phyloP scores from a whole-genome alignment of 2,797 vertebrate genomes.

The Heliangelus exortis region DNA sequence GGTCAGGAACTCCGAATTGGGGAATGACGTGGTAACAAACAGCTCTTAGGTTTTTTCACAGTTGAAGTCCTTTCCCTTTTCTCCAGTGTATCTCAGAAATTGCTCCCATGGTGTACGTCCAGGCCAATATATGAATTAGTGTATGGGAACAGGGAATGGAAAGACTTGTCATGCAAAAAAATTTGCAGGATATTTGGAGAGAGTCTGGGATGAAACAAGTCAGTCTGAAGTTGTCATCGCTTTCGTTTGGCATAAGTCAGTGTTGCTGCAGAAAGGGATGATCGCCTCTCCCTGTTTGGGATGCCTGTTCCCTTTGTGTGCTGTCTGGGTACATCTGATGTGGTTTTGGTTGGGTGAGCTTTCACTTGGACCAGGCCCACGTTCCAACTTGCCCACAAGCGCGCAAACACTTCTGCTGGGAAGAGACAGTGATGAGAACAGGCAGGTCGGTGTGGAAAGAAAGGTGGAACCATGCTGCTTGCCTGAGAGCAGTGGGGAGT shows the following conservation, averaged over 20 bases:
- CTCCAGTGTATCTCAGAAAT: constrained; percentile 10
- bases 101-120: neutral
- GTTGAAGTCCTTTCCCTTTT: constrained; percentile 10
- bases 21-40: neutral
- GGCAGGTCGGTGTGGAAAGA: constrained; percentile 40
- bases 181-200: constrained; percentile 50
- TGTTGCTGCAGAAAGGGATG: constrained; percentile 22
- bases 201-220: constrained; percentile 33
- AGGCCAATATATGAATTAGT: neutral
- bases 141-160: constrained; percentile 46
- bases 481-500: neutral
- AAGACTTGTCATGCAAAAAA: constrained; percentile 25
- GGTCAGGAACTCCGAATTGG: neutral
- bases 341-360: constrained; percentile 44
- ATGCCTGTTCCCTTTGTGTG: constrained; percentile 10
- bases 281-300: constrained; percentile 31
- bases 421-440: constrained; percentile 31
- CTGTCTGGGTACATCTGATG: neutral
- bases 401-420: constrained; percentile 10
- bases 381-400: constrained; percentile 52
- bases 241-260: neutral
- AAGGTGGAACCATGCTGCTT: neutral
- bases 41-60: constrained; percentile 2
- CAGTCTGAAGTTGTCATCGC: constrained; percentile 54
- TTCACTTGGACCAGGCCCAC: neutral